Percentiles rank a stretch among this genome's conserved stretches.
phyloP scores from a whole-genome alignment of 1,140 invertebrate species.

The Fopius arisanus region DNA sequence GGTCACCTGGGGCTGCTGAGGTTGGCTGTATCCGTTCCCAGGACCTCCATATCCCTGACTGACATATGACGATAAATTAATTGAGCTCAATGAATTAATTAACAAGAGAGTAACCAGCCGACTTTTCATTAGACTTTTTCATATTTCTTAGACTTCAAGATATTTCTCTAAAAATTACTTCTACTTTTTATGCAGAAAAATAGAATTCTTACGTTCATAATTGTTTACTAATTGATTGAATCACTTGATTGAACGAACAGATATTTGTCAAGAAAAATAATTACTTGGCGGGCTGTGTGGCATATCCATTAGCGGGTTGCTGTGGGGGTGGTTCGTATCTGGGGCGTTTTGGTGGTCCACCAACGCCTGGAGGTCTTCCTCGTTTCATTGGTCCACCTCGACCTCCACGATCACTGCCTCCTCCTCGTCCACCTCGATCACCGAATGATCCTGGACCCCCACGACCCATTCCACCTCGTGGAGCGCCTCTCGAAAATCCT shows the following conservation, averaged over 20 bases:
- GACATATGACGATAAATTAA: not conserved
- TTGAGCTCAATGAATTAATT: too few species aligned
- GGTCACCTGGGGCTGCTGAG: conserved; percentile 45
- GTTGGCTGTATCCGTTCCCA: conserved; percentile 54
- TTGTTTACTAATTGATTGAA: too few species aligned
- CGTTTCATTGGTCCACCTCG: conserved; percentile 57
- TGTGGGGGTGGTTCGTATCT: conserved; percentile 57
- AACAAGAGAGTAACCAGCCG: too few species aligned
- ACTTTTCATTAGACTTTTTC: too few species aligned
- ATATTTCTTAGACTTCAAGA: too few species aligned
- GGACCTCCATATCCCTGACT: conserved; percentile 57
- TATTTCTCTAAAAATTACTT: too few species aligned
- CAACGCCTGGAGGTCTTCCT: conserved; percentile 58
- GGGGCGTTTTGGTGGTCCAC: conserved; percentile 60
- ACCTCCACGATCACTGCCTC: conserved; percentile 46
- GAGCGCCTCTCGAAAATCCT: conserved; percentile 45
- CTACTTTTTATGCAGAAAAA: too few species aligned
- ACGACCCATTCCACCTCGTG: conserved; percentile 47
- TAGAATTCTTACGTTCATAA: too few species aligned
- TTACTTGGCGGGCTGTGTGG: conserved; percentile 50
- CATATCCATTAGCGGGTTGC: conserved; percentile 60
- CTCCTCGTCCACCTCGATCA: conserved; percentile 41
- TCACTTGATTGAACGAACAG: too few species aligned
- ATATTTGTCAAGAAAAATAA: too few species aligned
- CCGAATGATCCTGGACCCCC: conserved; percentile 46